Percentiles rank a stretch among this genome's conserved stretches.
Conservation (phyloP, 2,113 vertebrate genomes). For the Buteo buteo region DNA sequence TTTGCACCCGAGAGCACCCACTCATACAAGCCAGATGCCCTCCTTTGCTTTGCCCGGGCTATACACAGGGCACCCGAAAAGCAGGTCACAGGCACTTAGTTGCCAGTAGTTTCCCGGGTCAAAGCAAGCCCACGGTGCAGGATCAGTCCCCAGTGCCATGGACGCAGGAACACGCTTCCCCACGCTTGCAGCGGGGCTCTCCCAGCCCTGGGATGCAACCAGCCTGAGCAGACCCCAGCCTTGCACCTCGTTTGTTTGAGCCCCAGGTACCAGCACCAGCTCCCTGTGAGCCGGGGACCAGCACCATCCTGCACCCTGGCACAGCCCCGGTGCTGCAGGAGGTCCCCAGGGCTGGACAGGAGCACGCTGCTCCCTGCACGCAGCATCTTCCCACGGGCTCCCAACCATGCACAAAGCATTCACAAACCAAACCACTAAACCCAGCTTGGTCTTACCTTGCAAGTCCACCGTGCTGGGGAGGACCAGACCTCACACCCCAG, state of each 20-base stretch:
- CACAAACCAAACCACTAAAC: neutral
- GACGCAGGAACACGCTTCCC: neutral
- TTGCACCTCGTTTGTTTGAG: neutral
- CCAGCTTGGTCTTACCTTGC: neutral
- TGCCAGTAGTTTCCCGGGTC: neutral
- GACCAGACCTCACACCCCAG: neutral
- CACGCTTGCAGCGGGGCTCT: neutral
- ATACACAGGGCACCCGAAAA: neutral
- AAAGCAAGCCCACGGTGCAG: neutral
- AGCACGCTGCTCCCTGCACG: accelerated
- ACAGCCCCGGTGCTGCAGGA: neutral
- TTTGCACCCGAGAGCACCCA: accelerated
- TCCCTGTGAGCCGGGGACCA: neutral
- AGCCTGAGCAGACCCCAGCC: neutral
- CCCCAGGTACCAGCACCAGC: neutral
- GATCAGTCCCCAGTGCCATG: neutral
- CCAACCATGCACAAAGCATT: accelerated
- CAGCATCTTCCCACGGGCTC: neutral
- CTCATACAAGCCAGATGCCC: neutral
- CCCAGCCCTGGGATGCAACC: neutral
- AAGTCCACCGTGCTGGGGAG: neutral
- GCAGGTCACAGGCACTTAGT: neutral
- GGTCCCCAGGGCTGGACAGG: neutral
- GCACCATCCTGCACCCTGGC: neutral
- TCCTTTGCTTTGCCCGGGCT: neutral